Percentiles rank a stretch among this genome's conserved stretches.
These are phyloP conservation scores for Hyperopisus bebe DNA, from an alignment of 2,113 vertebrate genomes.

Conservation along the genomic window DNA sequence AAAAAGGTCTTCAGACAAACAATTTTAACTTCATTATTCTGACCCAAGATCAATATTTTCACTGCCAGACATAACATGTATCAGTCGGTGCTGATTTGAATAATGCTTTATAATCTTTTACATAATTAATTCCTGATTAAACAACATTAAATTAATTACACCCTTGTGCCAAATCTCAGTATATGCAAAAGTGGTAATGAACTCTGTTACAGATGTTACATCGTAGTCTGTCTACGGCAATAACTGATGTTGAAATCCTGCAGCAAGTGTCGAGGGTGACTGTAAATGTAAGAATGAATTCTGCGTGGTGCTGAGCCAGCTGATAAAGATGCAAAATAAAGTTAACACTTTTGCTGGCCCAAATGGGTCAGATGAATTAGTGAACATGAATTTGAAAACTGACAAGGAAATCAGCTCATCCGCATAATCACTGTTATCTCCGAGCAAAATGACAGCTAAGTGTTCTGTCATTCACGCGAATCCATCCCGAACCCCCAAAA, in stretches of 20 bases:
- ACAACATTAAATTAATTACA: neutral
- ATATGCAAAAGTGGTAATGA: neutral
- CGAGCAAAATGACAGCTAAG: neutral
- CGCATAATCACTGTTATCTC: neutral
- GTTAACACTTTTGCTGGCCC: neutral
- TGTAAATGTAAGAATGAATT: neutral
- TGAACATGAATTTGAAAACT: neutral
- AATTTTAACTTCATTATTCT: neutral
- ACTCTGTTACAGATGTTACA: neutral
- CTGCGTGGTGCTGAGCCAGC: neutral
- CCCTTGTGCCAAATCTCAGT: neutral
- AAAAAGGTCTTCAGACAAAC: neutral
- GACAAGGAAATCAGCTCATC: neutral
- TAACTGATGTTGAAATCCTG: neutral
- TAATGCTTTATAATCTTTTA: slow-evolving; percentile 6
- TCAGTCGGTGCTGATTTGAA: neutral
- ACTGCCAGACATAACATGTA: neutral
- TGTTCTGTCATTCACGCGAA: neutral
- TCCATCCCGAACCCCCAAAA: neutral
- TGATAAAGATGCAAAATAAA: neutral
- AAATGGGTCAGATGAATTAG: neutral
- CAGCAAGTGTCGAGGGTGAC: neutral
- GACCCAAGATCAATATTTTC: slow-evolving; percentile 7
- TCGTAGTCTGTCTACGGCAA: neutral
- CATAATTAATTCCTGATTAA: slow-evolving; percentile 13